These are phyloP conservation scores for Ichneumon xanthorius DNA, from an alignment of 2,888 invertebrate species.

Conservation along the genomic window DNA sequence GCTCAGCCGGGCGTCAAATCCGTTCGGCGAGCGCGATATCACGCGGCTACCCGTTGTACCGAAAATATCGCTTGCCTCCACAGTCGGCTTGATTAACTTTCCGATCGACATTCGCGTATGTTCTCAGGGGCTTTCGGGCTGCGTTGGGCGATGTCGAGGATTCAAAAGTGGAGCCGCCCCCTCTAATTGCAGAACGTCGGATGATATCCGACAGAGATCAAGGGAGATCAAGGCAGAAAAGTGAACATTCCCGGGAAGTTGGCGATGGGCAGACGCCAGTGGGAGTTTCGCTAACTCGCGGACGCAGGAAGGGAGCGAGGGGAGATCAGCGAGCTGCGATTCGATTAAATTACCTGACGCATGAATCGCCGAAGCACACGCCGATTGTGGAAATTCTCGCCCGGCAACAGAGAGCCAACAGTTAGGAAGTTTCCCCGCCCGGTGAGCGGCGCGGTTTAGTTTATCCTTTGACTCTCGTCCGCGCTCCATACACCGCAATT, in stretches of 20 bases:
- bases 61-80: neutral
- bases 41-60: neutral
- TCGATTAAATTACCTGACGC: conserved; percentile 66
- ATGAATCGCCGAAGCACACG: conserved; percentile 53
- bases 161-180: neutral
- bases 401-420: conserved; percentile 43
- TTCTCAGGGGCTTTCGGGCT: neutral
- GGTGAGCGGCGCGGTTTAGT: neutral
- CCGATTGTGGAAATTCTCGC: conserved; percentile 51
- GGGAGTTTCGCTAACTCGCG: conserved; percentile 1
- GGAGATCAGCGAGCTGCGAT: conserved; percentile 25
- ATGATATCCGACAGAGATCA: neutral
- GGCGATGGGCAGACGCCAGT: neutral
- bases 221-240: neutral
- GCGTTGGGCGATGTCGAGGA: neutral
- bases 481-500: conserved; percentile 20
- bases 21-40: conserved; percentile 49
- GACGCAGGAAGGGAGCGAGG: conserved; percentile 11
- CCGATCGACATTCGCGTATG: conserved; percentile 10
- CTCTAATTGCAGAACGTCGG: neutral
- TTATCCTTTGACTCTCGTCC: conserved; percentile 54
- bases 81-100: conserved; percentile 24
- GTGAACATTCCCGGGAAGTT: conserved; percentile 35
- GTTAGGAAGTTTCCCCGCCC: conserved; percentile 55
- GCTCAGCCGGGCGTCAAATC: conserved; percentile 50